Percentiles rank a stretch among this genome's conserved stretches.
Conservation (phyloP, 2,113 vertebrate genomes). For the Periophthalmodon schlosseri region DNA sequence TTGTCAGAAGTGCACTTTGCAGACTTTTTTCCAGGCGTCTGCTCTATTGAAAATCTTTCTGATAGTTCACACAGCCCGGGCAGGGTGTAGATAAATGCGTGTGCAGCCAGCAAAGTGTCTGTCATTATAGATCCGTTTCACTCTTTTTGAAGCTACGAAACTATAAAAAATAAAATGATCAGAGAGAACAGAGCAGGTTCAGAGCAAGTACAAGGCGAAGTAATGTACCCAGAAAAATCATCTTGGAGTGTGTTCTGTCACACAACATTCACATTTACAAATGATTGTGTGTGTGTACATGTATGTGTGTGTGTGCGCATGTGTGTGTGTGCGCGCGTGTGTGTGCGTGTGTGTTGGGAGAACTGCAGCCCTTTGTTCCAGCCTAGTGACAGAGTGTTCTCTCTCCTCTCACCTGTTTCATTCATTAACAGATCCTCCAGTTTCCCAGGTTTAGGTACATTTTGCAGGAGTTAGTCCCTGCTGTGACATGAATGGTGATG, state of each 20-base stretch:
- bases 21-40: background rate
- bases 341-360: background rate
- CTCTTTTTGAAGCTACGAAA: slow-evolving; percentile 22
- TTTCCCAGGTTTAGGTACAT: background rate
- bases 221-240: slow-evolving; percentile 5
- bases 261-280: slow-evolving; percentile 7
- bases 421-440: background rate
- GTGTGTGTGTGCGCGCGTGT: background rate
- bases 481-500: background rate
- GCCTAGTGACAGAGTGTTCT: background rate
- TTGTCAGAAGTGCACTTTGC: background rate
- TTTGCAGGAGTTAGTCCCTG: background rate
- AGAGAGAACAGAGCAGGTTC: slow-evolving; percentile 11
- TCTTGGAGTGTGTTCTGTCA: slow-evolving; percentile 6
- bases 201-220: slow-evolving; percentile 1
- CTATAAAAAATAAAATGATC: slow-evolving; percentile 11
- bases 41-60: slow-evolving; percentile 3
- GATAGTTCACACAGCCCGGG: slow-evolving; percentile 12
- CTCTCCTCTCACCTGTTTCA: background rate
- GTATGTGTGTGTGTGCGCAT: background rate
- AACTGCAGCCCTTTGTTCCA: slow-evolving; percentile 2
- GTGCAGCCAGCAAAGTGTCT: slow-evolving; percentile 15
- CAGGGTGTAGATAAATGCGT: slow-evolving; percentile 14
- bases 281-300: background rate
- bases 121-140: slow-evolving; percentile 18